Conservation (phyloP, 2,113 vertebrate genomes). For the Echinops telfairi region DNA sequence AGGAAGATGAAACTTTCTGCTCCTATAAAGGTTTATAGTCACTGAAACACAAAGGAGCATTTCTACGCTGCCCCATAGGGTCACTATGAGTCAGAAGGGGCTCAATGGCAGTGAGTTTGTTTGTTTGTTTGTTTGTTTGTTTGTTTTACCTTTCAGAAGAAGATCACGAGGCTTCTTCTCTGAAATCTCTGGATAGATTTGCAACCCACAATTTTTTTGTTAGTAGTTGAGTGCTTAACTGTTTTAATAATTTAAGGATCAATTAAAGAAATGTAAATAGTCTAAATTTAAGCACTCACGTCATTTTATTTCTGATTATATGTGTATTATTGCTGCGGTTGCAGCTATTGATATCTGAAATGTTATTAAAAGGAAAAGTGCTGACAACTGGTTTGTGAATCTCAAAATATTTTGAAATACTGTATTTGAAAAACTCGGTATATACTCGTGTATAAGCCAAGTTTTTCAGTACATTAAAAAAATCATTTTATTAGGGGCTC, state of each 20-base stretch:
- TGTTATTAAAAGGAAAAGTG: not conserved
- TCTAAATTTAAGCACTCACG: slow-evolving; percentile 8
- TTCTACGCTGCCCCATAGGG: no score
- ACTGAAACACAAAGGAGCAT: no score
- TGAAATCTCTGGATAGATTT: not conserved
- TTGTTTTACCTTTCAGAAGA: not conserved
- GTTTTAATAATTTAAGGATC: not conserved
- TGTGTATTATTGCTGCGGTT: slow-evolving; percentile 15
- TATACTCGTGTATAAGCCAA: not conserved
- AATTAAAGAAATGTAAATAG: not conserved
- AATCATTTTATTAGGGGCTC: no score
- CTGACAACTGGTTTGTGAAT: slow-evolving; percentile 31
- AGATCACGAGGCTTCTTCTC: not conserved
- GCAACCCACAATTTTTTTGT: not conserved
- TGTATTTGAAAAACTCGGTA: no score
- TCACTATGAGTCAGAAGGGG: no score
- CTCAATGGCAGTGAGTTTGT: not conserved
- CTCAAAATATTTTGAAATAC: no score
- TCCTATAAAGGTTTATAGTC: no score
- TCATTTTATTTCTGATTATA: not conserved
- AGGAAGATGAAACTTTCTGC: no score
- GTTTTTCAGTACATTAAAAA: no score
- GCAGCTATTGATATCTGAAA: not conserved
- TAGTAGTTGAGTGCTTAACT: not conserved
- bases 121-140: not conserved